Conservation (phyloP, 2,113 vertebrate genomes). For the Callopanchax toddi region DNA sequence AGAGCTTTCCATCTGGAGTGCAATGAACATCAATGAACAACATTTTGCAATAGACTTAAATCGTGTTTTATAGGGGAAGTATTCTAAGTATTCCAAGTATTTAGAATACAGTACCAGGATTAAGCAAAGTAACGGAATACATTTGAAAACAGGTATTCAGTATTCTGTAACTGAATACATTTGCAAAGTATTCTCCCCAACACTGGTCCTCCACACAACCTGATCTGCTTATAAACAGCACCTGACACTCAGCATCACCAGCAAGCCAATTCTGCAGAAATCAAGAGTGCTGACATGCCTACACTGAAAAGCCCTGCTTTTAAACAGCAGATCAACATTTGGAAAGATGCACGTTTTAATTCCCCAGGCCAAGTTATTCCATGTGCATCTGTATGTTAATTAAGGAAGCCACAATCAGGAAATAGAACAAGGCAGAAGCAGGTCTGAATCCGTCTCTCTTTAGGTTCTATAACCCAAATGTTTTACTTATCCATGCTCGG, state of each 20-base stretch:
- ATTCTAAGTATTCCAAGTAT: too few relatives aligned
- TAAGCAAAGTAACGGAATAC: too few relatives aligned
- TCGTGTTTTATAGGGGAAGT: too few relatives aligned
- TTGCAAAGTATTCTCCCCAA: too few relatives aligned
- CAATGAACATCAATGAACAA: too few relatives aligned
- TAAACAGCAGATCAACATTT: constrained; percentile 5
- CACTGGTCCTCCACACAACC: not conserved
- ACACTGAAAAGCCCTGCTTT: not conserved
- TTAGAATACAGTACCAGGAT: too few relatives aligned
- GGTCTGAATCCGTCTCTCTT: not conserved
- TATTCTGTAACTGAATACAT: too few relatives aligned
- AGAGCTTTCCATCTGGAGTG: too few relatives aligned
- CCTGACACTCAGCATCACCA: not conserved
- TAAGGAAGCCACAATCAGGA: not conserved
- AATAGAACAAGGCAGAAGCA: not conserved
- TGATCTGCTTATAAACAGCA: not conserved
- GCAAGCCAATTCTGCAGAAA: not conserved
- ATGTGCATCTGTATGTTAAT: constrained; percentile 1
- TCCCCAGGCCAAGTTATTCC: not conserved
- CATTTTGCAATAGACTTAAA: too few relatives aligned
- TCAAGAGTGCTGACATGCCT: not conserved
- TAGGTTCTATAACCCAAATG: not conserved
- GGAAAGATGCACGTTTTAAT: not conserved
- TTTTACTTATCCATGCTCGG: too few relatives aligned
- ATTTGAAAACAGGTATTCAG: too few relatives aligned